These are phyloP conservation scores for Gambusia affinis DNA, from an alignment of 2,113 vertebrate genomes.

Conservation along the genomic window DNA sequence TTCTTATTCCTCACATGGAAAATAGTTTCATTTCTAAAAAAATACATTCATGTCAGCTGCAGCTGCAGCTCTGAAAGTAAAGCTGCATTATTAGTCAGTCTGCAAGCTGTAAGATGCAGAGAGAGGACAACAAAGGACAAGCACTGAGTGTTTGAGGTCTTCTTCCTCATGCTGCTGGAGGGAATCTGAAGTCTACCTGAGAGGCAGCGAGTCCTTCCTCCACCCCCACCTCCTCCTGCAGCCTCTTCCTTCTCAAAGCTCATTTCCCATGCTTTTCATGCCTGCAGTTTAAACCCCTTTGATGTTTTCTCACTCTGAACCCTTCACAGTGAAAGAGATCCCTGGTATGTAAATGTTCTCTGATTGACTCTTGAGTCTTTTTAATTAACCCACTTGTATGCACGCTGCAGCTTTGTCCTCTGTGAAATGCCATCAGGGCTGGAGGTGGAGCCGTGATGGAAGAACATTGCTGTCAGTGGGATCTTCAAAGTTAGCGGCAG, in stretches of 20 bases:
- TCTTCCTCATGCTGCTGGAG: conserved; percentile 19
- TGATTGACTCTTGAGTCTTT: conserved; percentile 69
- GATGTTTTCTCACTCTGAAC: conserved; percentile 68
- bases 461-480: conserved; percentile 38
- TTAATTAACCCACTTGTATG: conserved; percentile 77
- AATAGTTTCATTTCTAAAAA: no score
- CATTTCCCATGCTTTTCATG: conserved; percentile 75
- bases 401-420: conserved; percentile 46
- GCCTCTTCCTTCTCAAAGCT: conserved; percentile 55
- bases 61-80: no score
- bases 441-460: conserved; percentile 38
- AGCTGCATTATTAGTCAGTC: no score
- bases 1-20: no score
- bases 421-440: conserved; percentile 55
- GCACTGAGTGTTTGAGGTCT: conserved; percentile 21
- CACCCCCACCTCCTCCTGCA: conserved; percentile 14
- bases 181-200: conserved; percentile 50
- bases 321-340: conserved; percentile 49
- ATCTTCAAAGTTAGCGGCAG: conserved; percentile 46
- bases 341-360: conserved; percentile 64
- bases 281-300: conserved; percentile 69
- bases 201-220: background rate
- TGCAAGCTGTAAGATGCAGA: no score
- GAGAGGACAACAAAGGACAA: conserved; percentile 1
- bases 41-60: no score